phyloP scores from a whole-genome alignment of 2,888 invertebrate species.

The Tinea trinotella region DNA sequence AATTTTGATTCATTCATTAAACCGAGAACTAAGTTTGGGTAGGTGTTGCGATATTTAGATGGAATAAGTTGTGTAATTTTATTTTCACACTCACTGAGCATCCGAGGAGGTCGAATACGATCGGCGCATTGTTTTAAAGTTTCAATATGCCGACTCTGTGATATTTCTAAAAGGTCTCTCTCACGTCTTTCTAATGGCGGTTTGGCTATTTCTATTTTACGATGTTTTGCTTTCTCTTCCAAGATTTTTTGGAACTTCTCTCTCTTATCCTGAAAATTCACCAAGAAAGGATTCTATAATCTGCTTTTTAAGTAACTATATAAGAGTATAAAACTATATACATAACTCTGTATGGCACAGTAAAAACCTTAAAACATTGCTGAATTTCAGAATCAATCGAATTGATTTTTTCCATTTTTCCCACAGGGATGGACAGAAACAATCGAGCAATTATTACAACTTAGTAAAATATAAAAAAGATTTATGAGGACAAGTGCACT shows the following conservation, averaged over 20 bases:
- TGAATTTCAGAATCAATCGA: too few relatives aligned
- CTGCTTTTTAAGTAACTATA: background rate
- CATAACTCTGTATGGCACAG: too few relatives aligned
- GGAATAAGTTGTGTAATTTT: conserved; percentile 74
- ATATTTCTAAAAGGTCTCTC: conserved; percentile 56
- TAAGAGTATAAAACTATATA: too few relatives aligned
- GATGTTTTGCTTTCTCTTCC: conserved; percentile 48
- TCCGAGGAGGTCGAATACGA: conserved; percentile 72
- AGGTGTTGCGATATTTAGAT: conserved; percentile 65
- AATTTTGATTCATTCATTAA: conserved; percentile 69
- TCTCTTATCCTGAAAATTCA: conserved; percentile 58
- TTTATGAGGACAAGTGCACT: too few relatives aligned
- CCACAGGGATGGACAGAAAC: too few relatives aligned
- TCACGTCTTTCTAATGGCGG: conserved; percentile 44
- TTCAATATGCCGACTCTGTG: conserved; percentile 65
- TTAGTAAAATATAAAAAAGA: too few relatives aligned
- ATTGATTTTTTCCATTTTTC: too few relatives aligned
- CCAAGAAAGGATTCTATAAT: background rate
- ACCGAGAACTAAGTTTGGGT: conserved; percentile 62
- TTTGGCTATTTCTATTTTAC: conserved; percentile 48
- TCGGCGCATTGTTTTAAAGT: conserved; percentile 72
- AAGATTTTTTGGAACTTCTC: conserved; percentile 50
- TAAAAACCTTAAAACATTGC: too few relatives aligned
- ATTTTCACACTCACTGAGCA: conserved; percentile 74
- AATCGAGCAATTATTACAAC: too few relatives aligned